phyloP scores from a whole-genome alignment of 2,888 invertebrate genomes.

The Ormyrus labotus region DNA sequence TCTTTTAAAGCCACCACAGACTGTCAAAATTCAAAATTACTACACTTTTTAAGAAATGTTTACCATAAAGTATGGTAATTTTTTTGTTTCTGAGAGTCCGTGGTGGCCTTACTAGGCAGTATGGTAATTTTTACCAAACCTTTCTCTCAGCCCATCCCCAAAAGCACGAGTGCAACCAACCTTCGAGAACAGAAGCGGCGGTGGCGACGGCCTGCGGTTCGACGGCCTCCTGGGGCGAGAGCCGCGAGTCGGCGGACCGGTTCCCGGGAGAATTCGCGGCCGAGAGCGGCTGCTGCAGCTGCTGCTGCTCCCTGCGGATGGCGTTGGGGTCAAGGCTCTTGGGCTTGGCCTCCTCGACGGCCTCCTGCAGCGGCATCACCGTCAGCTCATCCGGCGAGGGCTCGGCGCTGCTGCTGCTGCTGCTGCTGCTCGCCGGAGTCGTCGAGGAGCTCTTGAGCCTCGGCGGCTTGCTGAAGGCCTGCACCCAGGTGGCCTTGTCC shows the following conservation, averaged over 20 bases:
- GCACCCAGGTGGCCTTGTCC: slow-evolving; percentile 68
- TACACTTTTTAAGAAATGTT: too few species aligned
- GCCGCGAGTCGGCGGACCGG: slow-evolving; percentile 3
- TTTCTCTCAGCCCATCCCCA: too few species aligned
- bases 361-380: slow-evolving; percentile 67
- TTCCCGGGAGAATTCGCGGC: not conserved
- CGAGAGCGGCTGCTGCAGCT: slow-evolving; percentile 44
- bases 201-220: slow-evolving; percentile 67
- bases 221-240: slow-evolving; percentile 58
- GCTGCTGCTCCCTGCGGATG: slow-evolving; percentile 56
- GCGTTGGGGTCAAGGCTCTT: slow-evolving; percentile 35
- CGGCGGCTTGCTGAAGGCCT: slow-evolving; percentile 62
- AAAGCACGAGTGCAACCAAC: slow-evolving; percentile 49
- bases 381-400: slow-evolving; percentile 59
- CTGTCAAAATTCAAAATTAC: too few species aligned
- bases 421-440: not conserved
- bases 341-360: slow-evolving; percentile 16
- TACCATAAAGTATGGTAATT: too few species aligned
- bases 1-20: too few species aligned
- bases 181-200: slow-evolving; percentile 67
- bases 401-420: not conserved
- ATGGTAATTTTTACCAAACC: too few species aligned
- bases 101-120: too few species aligned
- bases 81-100: too few species aligned
- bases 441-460: slow-evolving; percentile 57